Evolutionary conservation across 2,888 invertebrate genomes (phyloP).

Genomic region (Agrotis puta): DNA sequence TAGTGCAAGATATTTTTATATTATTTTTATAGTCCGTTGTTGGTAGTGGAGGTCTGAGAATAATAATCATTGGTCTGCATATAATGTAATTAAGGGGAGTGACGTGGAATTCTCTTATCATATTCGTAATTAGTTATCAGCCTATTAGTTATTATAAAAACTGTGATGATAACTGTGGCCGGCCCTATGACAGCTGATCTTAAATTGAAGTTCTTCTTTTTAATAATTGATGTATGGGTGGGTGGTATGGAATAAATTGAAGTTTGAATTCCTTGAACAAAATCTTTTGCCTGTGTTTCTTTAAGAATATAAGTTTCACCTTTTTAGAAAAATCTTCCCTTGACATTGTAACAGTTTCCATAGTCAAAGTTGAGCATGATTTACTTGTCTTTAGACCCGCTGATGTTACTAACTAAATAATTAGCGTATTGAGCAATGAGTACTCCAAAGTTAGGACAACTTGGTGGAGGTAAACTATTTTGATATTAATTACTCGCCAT

Average conservation of each 20-base stretch:
- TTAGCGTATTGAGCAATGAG: conserved; percentile 20
- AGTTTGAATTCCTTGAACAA: too few species aligned
- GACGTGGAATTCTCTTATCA: conserved; percentile 1
- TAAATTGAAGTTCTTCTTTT: too few species aligned
- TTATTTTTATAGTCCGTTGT: conserved; percentile 61
- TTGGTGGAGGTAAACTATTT: conserved; percentile 28
- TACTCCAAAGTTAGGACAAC: conserved; percentile 15
- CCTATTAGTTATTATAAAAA: background rate
- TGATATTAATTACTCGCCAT: conserved; percentile 24
- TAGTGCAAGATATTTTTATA: conserved; percentile 59
- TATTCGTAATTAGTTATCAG: background rate
- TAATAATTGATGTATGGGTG: too few species aligned
- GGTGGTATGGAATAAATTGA: too few species aligned
- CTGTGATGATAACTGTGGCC: background rate
- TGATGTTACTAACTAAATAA: conserved; percentile 24
- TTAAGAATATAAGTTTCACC: too few species aligned
- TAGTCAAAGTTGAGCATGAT: conserved; percentile 9
- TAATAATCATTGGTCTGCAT: conserved; percentile 34
- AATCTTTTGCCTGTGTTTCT: too few species aligned
- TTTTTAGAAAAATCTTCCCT: too few species aligned
- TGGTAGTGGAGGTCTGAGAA: conserved; percentile 41
- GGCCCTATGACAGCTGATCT: background rate
- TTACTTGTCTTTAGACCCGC: background rate
- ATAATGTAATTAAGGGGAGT: conserved; percentile 21
- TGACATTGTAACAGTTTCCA: background rate